phyloP scores from a whole-genome alignment of 2,797 vertebrate species.

The Pristis pectinata region DNA sequence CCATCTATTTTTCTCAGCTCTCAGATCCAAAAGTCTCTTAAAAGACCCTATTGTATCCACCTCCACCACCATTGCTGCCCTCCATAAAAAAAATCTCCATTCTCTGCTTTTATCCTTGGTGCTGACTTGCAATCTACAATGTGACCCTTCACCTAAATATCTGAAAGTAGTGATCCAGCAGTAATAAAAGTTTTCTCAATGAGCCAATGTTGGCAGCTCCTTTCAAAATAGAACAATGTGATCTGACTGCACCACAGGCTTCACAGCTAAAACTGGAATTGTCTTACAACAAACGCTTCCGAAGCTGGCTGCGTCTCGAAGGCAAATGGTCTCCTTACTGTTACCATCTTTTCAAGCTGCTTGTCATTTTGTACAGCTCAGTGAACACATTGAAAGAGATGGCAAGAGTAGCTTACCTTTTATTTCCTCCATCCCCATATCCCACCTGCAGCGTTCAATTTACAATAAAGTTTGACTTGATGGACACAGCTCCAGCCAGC shows the following conservation, averaged over 20 bases:
- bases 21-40: no score
- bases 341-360: neutral
- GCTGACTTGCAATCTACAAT: neutral
- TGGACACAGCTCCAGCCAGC: neutral
- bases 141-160: neutral
- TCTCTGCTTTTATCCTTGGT: neutral
- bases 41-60: no score
- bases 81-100: neutral
- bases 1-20: no score
- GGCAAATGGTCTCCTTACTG: neutral
- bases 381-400: constrained; percentile 15
- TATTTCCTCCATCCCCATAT: neutral
- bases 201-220: neutral
- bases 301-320: neutral
- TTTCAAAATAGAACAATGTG: neutral
- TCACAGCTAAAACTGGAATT: neutral
- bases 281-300: neutral
- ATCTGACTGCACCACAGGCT: neutral
- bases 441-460: constrained; percentile 13
- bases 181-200: neutral
- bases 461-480: neutral
- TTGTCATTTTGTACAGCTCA: neutral
- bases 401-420: neutral
- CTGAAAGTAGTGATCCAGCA: neutral
- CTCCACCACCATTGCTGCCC: no score